Evolutionary conservation across 2,888 invertebrate species (phyloP), one percentile per base, ranked within the genome.

Genomic region (Argyra leucocephala): DNA sequence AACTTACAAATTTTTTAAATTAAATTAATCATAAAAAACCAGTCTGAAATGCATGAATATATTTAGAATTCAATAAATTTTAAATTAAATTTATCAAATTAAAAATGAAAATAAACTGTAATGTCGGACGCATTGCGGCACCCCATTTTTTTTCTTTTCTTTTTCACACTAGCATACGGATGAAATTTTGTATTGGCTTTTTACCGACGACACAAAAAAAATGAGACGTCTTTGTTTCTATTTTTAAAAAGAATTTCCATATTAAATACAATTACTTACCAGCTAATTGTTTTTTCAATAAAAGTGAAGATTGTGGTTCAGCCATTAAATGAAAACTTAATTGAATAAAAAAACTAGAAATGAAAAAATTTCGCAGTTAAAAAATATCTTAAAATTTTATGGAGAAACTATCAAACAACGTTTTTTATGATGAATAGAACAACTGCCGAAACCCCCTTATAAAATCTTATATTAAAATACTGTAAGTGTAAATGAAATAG

Each of bases 201-300:
- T 21, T 24, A 23, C 18, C 26, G 59, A 22, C 60, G 15, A 58
- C 15, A 21, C n/a, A n/a, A n/a, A n/a, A n/a, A 6, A 31, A 57
- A 24, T 22, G 23, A 57, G 36, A 18, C 22, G 58, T 57, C 57
- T 48, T 57, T 61, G 22, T 24, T 22, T 21, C 26, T 23, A 21
- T 62, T 23, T 21, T 22, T 26, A 31, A 62, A 15, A 23, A 31
- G n/a, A 15, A 62, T 15, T 18, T 4, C 62, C 7, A 22, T 36
- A 61, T 57, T 57, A 36, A 59, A 37, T 22, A 63, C 57, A 62
- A 59, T 63, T 22, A 83, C 85, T 83, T 86, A 93, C 94, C 94
- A 88, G 93, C 92, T 85, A 94, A 86, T 85, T 94, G 94, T 88
- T 94, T 94, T 84, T 91, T 89, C 83, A 94, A 86, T 85, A 94